Percentiles rank a stretch among this genome's conserved stretches.
phyloP scores from a whole-genome alignment of 1,140 invertebrate species.

The Phymorhynchus buccinoides region DNA sequence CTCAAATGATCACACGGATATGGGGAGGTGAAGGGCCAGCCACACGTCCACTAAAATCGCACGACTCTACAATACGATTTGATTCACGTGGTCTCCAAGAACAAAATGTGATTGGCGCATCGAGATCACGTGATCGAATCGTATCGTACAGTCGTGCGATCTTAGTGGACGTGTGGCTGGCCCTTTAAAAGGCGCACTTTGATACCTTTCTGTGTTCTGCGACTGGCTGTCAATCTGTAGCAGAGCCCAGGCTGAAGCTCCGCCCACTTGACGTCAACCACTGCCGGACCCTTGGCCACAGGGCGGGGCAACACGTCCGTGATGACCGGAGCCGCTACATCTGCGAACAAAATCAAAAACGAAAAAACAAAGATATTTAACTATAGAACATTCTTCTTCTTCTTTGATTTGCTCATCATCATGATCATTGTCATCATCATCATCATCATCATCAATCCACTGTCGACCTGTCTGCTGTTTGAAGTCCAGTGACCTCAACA shows the following conservation, averaged over 20 bases:
- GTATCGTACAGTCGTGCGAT: too few relatives aligned
- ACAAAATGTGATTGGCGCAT: too few relatives aligned
- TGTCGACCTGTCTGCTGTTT: conserved; percentile 4
- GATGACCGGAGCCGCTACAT: conserved; percentile 27
- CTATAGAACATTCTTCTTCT: too few relatives aligned
- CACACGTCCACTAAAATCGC: too few relatives aligned
- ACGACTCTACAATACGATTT: too few relatives aligned
- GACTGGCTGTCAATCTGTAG: conserved; percentile 5
- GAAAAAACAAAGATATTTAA: neutral
- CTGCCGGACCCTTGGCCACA: conserved; percentile 37
- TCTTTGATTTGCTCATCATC: neutral
- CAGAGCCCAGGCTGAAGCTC: neutral
- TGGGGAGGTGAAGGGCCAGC: too few relatives aligned
- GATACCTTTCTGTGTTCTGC: conserved; percentile 33
- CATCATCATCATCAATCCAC: neutral
- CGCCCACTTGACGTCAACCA: conserved; percentile 42
- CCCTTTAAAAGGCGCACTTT: too few relatives aligned
- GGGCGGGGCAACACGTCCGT: conserved; percentile 39
- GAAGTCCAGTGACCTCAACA: conserved; percentile 26
- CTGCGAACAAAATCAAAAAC: neutral
- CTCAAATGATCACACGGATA: too few relatives aligned
- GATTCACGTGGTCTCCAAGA: too few relatives aligned
- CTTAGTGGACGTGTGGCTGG: too few relatives aligned
- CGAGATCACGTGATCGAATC: too few relatives aligned
- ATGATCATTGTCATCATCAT: neutral